phyloP scores from a whole-genome alignment of 2,888 invertebrate species.

The Marronus borbonicus region DNA sequence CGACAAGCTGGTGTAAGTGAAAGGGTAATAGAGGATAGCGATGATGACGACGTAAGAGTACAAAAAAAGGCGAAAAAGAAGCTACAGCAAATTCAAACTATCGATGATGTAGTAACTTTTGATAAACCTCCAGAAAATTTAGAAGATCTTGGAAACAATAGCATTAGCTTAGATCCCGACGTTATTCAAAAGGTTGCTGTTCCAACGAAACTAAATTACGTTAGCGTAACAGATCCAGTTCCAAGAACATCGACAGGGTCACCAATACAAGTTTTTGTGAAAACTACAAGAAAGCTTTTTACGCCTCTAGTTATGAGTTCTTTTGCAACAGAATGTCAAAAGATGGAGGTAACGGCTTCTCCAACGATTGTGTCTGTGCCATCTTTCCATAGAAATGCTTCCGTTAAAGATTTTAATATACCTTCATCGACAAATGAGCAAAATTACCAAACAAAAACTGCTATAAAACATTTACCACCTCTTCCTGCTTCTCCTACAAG shows the following conservation, averaged over 20 bases:
- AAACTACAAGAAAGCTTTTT: slow-evolving; percentile 86
- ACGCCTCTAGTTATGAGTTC: slow-evolving; percentile 72
- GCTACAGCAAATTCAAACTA: slow-evolving; percentile 56
- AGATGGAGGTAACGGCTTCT: slow-evolving; percentile 49
- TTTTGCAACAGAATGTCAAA: slow-evolving; percentile 56
- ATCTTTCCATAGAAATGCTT: slow-evolving; percentile 43
- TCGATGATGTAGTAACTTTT: slow-evolving; percentile 47
- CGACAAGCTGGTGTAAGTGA: slow-evolving; percentile 63
- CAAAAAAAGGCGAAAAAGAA: slow-evolving; percentile 51
- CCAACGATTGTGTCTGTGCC: slow-evolving; percentile 49
- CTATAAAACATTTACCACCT: slow-evolving; percentile 70
- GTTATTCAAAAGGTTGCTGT: slow-evolving; percentile 62
- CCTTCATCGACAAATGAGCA: slow-evolving; percentile 56
- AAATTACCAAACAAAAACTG: slow-evolving; percentile 54
- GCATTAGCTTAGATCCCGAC: slow-evolving; percentile 57
- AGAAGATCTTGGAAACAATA: slow-evolving; percentile 2
- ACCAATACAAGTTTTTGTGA: slow-evolving; percentile 80
- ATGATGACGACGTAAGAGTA: slow-evolving; percentile 63
- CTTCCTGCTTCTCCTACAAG: slow-evolving; percentile 75
- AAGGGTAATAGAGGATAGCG: slow-evolving; percentile 62
- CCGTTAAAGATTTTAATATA: slow-evolving; percentile 29
- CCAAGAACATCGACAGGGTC: slow-evolving; percentile 58
- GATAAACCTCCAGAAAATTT: neutral
- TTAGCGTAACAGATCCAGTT: slow-evolving; percentile 54
- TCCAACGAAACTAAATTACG: slow-evolving; percentile 61